Percentiles rank a stretch among this genome's conserved stretches.
These are phyloP conservation scores for Macrocentrus cingulum DNA, from an alignment of 1,140 invertebrate genomes.

Conservation along the genomic window DNA sequence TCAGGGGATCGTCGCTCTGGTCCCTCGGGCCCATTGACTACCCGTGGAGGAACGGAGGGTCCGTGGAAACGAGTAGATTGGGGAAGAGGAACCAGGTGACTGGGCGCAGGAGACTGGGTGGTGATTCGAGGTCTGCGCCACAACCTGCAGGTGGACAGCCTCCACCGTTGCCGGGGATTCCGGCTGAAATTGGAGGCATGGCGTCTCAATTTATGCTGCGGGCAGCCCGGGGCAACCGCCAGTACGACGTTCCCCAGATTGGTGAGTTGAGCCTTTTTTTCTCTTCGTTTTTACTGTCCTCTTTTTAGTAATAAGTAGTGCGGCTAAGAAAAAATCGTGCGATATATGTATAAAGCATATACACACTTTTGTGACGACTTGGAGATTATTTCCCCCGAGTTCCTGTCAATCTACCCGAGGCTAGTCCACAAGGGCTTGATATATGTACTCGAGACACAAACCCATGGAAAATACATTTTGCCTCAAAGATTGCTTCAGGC, in stretches of 20 bases:
- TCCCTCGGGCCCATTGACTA: constrained; percentile 1
- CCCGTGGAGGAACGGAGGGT: constrained; percentile 2
- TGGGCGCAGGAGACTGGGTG: constrained; percentile 1
- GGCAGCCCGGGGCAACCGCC: constrained; percentile 64
- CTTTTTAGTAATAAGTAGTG: neutral
- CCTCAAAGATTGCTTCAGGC: no score
- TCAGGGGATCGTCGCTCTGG: constrained; percentile 9
- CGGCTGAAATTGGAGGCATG: constrained; percentile 42
- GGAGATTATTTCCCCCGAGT: neutral
- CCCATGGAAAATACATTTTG: no score
- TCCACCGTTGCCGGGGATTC: constrained; percentile 6
- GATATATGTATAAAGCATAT: no score
- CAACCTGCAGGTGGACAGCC: constrained; percentile 1
- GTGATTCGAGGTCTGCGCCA: constrained; percentile 2
- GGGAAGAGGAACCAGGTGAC: constrained; percentile 16
- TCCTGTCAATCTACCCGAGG: no score
- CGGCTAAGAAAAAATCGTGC: no score
- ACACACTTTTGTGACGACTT: neutral
- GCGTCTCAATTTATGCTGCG: constrained; percentile 67
- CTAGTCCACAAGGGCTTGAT: no score
- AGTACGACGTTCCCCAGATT: constrained; percentile 72
- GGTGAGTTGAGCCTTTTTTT: constrained; percentile 62
- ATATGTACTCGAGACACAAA: no score
- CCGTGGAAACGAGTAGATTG: constrained; percentile 2
- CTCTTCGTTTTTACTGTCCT: constrained; percentile 3